These are phyloP conservation scores for Scarus forsteni DNA, from an alignment of 2,797 vertebrate species.

Conservation along the genomic window DNA sequence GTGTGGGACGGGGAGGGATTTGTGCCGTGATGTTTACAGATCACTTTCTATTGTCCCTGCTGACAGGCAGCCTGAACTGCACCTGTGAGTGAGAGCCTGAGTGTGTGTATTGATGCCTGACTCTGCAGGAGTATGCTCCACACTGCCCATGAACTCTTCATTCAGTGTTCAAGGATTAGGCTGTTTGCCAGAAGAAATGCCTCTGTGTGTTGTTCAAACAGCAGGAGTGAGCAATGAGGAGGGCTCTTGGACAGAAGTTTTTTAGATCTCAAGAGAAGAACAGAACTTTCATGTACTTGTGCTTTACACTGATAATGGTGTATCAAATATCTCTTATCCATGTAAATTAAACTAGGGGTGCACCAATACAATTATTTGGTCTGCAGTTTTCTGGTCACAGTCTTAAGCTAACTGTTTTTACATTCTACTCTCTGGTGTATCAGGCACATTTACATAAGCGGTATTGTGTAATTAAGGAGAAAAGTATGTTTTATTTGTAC, in stretches of 20 bases:
- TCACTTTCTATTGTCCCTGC: slow-evolving; percentile 40
- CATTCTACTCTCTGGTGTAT: too few species aligned
- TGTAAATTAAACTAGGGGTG: too few species aligned
- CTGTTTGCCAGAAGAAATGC: slow-evolving; percentile 7
- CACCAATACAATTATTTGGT: too few species aligned
- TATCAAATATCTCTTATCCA: too few species aligned
- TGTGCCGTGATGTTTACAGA: slow-evolving; percentile 47
- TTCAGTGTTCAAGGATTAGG: slow-evolving; percentile 3
- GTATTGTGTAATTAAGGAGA: too few species aligned
- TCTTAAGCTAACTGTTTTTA: too few species aligned
- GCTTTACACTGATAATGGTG: too few species aligned
- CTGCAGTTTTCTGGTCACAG: too few species aligned
- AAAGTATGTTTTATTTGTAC: too few species aligned
- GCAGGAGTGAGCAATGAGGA: slow-evolving; percentile 8
- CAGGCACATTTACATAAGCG: too few species aligned
- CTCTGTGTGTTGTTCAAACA: slow-evolving; percentile 11
- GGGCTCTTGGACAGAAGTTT: background rate
- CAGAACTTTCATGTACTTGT: too few species aligned
- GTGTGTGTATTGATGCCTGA: slow-evolving; percentile 14
- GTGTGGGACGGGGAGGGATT: slow-evolving; percentile 41
- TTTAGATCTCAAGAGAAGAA: too few species aligned
- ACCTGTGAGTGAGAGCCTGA: background rate
- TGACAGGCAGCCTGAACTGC: slow-evolving; percentile 31
- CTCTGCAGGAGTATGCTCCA: slow-evolving; percentile 1
- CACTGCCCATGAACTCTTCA: slow-evolving; percentile 10